Evolutionary conservation across 2,113 vertebrate genomes (phyloP), one percentile per base, ranked within the genome.

Genomic region (Oncorhynchus kisutch): DNA sequence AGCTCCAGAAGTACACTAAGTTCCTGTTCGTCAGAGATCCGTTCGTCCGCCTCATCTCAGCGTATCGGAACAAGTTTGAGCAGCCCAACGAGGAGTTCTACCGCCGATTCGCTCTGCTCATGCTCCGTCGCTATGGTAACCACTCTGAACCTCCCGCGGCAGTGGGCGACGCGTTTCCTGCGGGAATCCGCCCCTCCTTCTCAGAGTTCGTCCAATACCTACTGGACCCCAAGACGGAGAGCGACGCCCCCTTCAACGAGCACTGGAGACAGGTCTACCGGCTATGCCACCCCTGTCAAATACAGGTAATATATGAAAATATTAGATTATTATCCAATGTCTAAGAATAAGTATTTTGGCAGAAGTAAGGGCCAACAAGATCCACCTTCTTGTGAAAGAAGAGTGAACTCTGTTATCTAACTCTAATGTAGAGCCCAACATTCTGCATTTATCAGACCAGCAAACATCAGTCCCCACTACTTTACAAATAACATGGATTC

Each of bases 1-100:
- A 97, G 79, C 93, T 99, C 78, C 95, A 96, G 88, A 99, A 97
- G 69, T 99, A 99, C 91, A 99, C 97, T 20, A 99, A 99, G 93
- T 99, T 99, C 78, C 92, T 99, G 18, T 99, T 99, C 0, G 96
- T 99, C 8, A 91, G 98, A 0, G 98, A 99, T 85, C 98, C 98
- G 34, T 99, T 99, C 0, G 96, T 99, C 3, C 95, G 98, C 39
- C 96, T 99, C 86, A 98, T 99, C 87, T 99, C 98, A 0, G 98
- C 98, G 82, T 99, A 96, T 74, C 94, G 97, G 88, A 98, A 97
- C 91, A 99, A 99, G 79, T 99, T 99, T 3, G 95, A 96, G 86
- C 88, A 95, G 82, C 93, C 93, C 85, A 99, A 99, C 0, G 95
- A 97, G 59, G 95, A 97, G 20, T 99, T 99, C 91, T 99, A 99